Evolutionary conservation across 2,113 vertebrate species (phyloP).

Genomic region (Heterotilapia buettikoferi): DNA sequence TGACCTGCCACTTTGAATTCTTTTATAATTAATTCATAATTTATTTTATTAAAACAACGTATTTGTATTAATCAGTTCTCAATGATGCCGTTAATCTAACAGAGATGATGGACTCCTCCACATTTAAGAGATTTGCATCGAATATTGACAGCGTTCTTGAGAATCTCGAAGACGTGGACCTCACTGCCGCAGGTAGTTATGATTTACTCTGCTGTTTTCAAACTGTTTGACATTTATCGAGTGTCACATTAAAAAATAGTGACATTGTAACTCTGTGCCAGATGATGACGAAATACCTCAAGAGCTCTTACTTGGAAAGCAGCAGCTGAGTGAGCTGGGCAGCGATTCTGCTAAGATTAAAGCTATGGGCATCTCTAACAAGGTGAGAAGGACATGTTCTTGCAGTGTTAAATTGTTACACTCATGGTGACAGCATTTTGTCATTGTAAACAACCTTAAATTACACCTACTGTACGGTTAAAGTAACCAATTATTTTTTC

Average conservation of each 20-base stretch:
- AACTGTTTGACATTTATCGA: neutral
- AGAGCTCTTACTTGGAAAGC: constrained; percentile 90
- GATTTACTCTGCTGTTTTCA: neutral
- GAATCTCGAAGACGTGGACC: constrained; percentile 93
- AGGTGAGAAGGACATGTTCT: constrained; percentile 66
- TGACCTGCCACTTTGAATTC: neutral
- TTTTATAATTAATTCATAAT: neutral
- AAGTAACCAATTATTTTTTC: neutral
- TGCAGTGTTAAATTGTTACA: neutral
- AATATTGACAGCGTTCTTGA: constrained; percentile 92
- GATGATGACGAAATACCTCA: constrained; percentile 95
- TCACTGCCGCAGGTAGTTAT: constrained; percentile 81
- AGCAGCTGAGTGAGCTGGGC: constrained; percentile 88
- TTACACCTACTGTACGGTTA: neutral
- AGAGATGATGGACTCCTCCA: constrained; percentile 98
- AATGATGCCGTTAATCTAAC: neutral
- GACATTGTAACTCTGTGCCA: neutral
- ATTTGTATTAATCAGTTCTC: neutral
- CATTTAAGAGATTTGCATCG: constrained; percentile 89
- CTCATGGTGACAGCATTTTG: neutral
- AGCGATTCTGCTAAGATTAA: constrained; percentile 97
- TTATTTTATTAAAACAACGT: neutral
- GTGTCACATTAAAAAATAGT: neutral
- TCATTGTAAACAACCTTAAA: neutral
- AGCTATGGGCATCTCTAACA: constrained; percentile 93